Conservation (phyloP, 2,888 invertebrate genomes). For the Lithophane semibrunnea region DNA sequence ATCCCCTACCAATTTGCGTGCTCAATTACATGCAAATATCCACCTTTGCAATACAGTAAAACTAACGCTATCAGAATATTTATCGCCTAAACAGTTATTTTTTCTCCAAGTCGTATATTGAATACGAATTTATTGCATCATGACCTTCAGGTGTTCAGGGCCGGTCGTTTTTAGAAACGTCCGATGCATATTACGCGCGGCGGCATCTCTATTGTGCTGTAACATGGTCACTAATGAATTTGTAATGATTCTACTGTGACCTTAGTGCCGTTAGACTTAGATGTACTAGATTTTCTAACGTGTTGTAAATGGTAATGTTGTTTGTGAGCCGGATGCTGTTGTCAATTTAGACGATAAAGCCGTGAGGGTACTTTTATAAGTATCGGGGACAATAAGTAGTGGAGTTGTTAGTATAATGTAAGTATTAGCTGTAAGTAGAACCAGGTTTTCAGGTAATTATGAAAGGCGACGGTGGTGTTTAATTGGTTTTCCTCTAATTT, state of each 20-base stretch:
- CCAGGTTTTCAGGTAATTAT: too few species aligned
- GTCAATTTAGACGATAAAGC: neutral
- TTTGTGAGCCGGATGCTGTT: constrained; percentile 9
- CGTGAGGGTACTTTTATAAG: neutral
- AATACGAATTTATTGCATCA: constrained; percentile 70
- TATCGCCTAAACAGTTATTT: constrained; percentile 69
- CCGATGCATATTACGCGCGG: constrained; percentile 60
- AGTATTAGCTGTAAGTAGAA: too few species aligned
- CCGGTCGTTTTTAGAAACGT: constrained; percentile 66
- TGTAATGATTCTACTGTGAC: constrained; percentile 51
- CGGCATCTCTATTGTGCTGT: constrained; percentile 52
- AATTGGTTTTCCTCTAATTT: neutral
- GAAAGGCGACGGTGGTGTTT: neutral
- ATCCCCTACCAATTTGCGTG: constrained; percentile 20
- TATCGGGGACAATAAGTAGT: neutral
- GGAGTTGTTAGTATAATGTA: neutral
- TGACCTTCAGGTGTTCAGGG: constrained; percentile 64
- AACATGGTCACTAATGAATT: constrained; percentile 61
- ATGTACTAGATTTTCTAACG: constrained; percentile 43
- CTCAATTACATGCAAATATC: constrained; percentile 55
- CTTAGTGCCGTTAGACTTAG: constrained; percentile 37
- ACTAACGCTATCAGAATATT: constrained; percentile 67
- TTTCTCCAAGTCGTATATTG: constrained; percentile 59
- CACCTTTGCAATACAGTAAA: constrained; percentile 51
- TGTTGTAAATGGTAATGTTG: neutral